Conservation (phyloP, 2,797 vertebrate species). For the Myiotriccus ornatus region DNA sequence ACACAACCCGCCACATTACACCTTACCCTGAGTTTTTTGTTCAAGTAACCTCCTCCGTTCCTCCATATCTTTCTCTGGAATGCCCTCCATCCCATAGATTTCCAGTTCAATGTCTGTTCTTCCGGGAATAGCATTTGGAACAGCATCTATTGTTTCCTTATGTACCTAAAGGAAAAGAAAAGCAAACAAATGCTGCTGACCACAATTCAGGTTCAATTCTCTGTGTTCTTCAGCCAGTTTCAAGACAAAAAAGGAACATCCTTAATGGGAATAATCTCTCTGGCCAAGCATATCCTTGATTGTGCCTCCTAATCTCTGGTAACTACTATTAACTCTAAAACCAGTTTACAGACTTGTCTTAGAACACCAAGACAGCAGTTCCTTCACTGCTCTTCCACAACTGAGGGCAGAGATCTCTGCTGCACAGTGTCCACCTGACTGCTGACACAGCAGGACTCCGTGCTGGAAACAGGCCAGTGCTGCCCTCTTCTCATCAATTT, state of each 20-base stretch:
- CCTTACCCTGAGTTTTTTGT: constrained; percentile 95
- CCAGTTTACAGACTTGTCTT: neutral
- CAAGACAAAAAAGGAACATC: neutral
- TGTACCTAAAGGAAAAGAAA: constrained; percentile 82
- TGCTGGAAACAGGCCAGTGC: neutral
- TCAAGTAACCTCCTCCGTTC: constrained; percentile 91
- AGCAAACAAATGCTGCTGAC: neutral
- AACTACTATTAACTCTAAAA: neutral
- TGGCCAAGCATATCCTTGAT: neutral
- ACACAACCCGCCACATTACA: neutral
- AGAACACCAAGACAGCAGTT: neutral
- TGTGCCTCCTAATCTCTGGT: neutral
- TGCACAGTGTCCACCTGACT: neutral
- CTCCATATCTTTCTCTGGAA: constrained; percentile 99
- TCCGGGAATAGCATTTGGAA: constrained; percentile 97
- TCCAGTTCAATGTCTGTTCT: constrained; percentile 97
- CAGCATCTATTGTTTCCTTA: constrained; percentile 97
- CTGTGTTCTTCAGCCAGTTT: neutral
- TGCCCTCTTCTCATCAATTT: neutral
- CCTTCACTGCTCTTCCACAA: neutral
- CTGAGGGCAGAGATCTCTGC: neutral
- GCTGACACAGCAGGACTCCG: neutral
- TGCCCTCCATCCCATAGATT: constrained; percentile 99
- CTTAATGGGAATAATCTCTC: neutral
- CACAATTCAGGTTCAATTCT: neutral